Evolutionary conservation across 2,113 vertebrate species (phyloP), one percentile per base, ranked within the genome.

Genomic region (Perca fluviatilis): DNA sequence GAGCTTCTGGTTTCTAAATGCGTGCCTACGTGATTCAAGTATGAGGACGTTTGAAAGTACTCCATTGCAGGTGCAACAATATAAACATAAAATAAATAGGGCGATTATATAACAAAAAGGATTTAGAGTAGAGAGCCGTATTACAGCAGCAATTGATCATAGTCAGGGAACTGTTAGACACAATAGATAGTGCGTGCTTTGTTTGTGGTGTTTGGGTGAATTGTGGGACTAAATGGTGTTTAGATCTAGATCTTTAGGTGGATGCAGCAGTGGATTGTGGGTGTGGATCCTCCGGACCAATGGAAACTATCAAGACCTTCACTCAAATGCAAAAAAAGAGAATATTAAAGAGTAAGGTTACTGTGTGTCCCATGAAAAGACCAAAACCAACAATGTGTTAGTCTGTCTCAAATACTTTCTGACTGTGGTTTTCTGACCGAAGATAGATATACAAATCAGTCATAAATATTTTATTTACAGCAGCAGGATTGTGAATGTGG

Each of bases 41-140:
- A 76, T 50, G 68, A 60, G 85, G 79, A 84, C 50, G 30, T 87
- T 72, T 80, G 74, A 84, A 83, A 84, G 80, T 67, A 68, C 74
- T 87, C 74, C 74, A 85, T 61, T 63, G 79, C 84, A 88, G 84
- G 79, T 84, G 79, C 74, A 82, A 80, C 82, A 86, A 85, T 80
- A 84, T 83, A 88, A 87, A 88, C 90, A 88, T 87, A 36, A 75
- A 89, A 89, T 79, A 91, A 91, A 91, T 86, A 80, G 85, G 71
- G 14, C 49, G 74, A 85, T 92, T 90, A 86, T 85, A 82, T 86
- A 85, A 88, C 74, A 66, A 51, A 80, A 81, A 81, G 60, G 80
- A 80, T 88, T 82, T 56, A 56, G 79, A 69, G 73, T 25, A 6
- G 40, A 56, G 1, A 86, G 71, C 49, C 13, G 64, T 21, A n/a